phyloP scores from a whole-genome alignment of 2,113 vertebrate species.

The Tylochromis polylepis region DNA sequence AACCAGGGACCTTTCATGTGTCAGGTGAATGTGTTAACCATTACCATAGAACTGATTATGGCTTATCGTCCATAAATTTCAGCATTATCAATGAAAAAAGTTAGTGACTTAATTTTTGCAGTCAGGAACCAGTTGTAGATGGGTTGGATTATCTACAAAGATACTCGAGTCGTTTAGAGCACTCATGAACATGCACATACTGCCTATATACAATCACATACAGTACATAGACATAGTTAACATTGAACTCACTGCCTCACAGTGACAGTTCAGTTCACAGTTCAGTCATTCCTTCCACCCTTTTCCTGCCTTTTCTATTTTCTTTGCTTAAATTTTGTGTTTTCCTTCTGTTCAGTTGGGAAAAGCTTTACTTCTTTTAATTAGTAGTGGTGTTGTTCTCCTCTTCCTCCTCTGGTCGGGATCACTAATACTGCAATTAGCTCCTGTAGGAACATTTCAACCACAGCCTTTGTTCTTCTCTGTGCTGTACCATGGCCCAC shows the following conservation, averaged over 20 bases:
- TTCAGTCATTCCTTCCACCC: background rate
- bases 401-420: conserved; percentile 22
- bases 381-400: conserved; percentile 40
- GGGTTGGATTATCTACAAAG: conserved; percentile 51
- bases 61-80: background rate
- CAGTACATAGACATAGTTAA: background rate
- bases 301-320: background rate
- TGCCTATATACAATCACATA: background rate
- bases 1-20: background rate
- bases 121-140: conserved; percentile 22
- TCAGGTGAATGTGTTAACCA: background rate
- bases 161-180: conserved; percentile 51
- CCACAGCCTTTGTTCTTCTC: conserved; percentile 45
- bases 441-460: conserved; percentile 41
- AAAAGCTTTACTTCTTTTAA: conserved; percentile 34
- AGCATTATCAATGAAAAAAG: background rate
- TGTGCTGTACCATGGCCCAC: background rate
- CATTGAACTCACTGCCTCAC: background rate
- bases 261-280: background rate
- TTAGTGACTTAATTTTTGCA: background rate
- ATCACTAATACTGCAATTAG: conserved; percentile 57
- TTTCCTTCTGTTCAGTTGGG: conserved; percentile 13
- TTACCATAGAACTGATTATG: background rate
- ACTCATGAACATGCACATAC: background rate
- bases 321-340: background rate